Evolutionary conservation across 2,888 invertebrate species (phyloP).

Genomic region (Heliconius hortense): DNA sequence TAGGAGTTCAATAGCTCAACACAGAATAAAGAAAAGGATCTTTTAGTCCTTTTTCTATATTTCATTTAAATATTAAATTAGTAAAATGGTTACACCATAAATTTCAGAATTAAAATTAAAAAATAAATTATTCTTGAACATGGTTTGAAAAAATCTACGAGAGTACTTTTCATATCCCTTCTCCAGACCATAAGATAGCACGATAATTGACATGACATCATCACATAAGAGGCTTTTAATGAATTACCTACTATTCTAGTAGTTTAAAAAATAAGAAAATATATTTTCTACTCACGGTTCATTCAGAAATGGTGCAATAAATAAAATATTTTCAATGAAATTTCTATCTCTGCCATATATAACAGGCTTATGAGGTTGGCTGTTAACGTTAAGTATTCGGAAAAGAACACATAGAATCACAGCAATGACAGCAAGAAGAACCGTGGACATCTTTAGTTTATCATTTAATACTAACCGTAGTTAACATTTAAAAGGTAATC

Average conservation of each 20-base stretch:
- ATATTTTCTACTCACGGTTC: conserved; percentile 88
- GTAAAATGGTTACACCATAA: not conserved
- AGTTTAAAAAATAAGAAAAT: not conserved
- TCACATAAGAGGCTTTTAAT: conserved; percentile 43
- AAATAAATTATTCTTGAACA: not conserved
- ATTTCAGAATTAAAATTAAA: not conserved
- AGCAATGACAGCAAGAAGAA: conserved; percentile 89
- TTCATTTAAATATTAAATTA: not conserved
- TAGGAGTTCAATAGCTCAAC: not conserved
- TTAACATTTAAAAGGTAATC: conserved; percentile 49
- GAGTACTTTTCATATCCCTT: not conserved
- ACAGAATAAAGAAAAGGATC: too few relatives aligned
- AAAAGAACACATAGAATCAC: conserved; percentile 92
- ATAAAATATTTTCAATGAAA: conserved; percentile 89
- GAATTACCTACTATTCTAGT: not conserved
- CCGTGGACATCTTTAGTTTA: conserved; percentile 86
- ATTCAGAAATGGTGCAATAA: conserved; percentile 88
- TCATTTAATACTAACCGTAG: conserved; percentile 38
- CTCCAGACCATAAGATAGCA: conserved; percentile 6
- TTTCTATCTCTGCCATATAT: conserved; percentile 89
- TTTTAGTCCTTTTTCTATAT: too few relatives aligned
- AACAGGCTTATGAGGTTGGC: conserved; percentile 89
- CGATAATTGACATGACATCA: conserved; percentile 59
- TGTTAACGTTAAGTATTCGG: conserved; percentile 92
- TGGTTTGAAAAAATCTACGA: not conserved